A percentile compares a stretch with the other conserved stretches of the same genome.
Conservation (phyloP, 2,888 invertebrate species). For the Ptilodon capucinus region DNA sequence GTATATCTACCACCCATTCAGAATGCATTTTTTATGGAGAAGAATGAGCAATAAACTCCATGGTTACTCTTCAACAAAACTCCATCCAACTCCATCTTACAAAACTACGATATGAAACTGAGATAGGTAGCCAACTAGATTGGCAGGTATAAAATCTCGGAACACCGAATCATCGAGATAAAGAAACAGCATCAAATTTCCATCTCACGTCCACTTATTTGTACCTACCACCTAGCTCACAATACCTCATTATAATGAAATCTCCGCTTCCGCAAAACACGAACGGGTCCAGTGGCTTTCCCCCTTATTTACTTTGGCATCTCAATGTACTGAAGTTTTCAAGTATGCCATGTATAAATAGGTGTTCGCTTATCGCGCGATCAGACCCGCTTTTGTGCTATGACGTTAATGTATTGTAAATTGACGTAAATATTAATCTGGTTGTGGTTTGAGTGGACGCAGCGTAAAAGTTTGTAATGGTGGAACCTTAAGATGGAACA, state of each 20-base stretch:
- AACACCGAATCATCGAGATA: conserved; percentile 5
- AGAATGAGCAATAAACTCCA: too few species aligned
- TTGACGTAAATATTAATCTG: conserved; percentile 26
- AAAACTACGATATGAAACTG: too few species aligned
- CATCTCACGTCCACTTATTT: conserved; percentile 31
- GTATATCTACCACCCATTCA: too few species aligned
- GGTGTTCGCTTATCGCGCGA: conserved; percentile 17
- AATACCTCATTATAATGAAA: conserved; percentile 59
- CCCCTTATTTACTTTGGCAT: conserved; percentile 29
- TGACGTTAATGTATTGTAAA: conserved; percentile 18
- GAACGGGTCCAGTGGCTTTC: conserved; percentile 29
- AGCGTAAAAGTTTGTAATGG: background rate
- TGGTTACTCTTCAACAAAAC: too few species aligned
- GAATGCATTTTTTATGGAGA: too few species aligned
- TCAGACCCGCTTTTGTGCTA: conserved; percentile 19
- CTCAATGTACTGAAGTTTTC: conserved; percentile 30
- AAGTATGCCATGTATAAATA: conserved; percentile 27
- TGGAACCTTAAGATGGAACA: too few species aligned
- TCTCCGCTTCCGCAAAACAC: conserved; percentile 27
- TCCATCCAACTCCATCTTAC: too few species aligned
- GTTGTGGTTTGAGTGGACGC: conserved; percentile 1
- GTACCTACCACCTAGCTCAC: conserved; percentile 42
- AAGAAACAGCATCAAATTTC: conserved; percentile 21
- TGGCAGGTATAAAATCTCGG: background rate
- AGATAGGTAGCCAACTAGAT: background rate